Conservation (phyloP, 2,888 invertebrate genomes). For the Sturmia bella region DNA sequence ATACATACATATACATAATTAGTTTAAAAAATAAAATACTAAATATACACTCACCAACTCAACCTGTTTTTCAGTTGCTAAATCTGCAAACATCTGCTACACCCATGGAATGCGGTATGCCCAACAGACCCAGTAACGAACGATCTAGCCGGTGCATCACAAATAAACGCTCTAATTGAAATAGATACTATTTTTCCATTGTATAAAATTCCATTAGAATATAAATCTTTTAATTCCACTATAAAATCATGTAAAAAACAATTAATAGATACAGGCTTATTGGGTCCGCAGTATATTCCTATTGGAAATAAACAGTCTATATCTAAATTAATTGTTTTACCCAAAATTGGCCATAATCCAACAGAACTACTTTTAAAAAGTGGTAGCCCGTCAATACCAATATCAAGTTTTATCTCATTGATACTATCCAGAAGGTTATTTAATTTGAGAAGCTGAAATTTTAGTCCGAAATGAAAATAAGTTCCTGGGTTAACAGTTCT, state of each 20-base stretch:
- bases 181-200: constrained; percentile 22
- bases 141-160: constrained; percentile 46
- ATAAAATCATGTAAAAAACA: constrained; percentile 48
- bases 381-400: constrained; percentile 46
- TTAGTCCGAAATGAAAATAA: too few relatives aligned
- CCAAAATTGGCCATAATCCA: constrained; percentile 40
- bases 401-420: constrained; percentile 36
- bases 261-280: constrained; percentile 41
- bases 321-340: constrained; percentile 19
- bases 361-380: constrained; percentile 45
- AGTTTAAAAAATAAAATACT: too few relatives aligned
- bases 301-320: constrained; percentile 46
- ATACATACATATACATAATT: too few relatives aligned
- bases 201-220: constrained; percentile 28
- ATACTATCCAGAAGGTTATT: constrained; percentile 14
- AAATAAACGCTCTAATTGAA: constrained; percentile 38
- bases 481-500: too few relatives aligned
- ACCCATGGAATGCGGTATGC: too few relatives aligned
- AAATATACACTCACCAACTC: constrained; percentile 4
- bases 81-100: too few relatives aligned
- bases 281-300: constrained; percentile 40
- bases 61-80: not conserved
- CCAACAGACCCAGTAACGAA: constrained; percentile 6
- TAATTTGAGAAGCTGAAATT: not conserved
- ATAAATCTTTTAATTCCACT: constrained; percentile 42